Conservation (phyloP, 2,797 vertebrate genomes). For the Malacoctenus gilli region DNA sequence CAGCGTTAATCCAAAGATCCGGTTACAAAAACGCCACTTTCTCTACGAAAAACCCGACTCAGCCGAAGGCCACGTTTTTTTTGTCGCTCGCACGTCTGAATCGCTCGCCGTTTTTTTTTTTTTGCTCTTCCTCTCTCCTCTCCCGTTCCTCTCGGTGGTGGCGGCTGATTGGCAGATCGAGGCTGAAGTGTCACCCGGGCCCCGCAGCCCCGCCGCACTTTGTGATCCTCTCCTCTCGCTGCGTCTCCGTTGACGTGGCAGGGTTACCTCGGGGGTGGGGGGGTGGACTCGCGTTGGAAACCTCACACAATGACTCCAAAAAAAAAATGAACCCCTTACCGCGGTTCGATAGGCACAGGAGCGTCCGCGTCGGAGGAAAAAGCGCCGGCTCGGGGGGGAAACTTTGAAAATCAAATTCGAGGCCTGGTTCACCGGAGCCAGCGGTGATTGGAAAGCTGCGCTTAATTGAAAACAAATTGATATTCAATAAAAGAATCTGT, state of each 20-base stretch:
- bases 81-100: neutral
- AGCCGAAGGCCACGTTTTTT: conserved; percentile 49
- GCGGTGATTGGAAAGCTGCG: conserved; percentile 9
- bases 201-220: conserved; percentile 49
- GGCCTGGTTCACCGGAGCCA: conserved; percentile 12
- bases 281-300: conserved; percentile 40
- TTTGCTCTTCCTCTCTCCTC: neutral
- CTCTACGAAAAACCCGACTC: no score
- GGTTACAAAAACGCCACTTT: no score
- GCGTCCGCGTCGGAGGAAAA: conserved; percentile 22
- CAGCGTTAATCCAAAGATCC: conserved; percentile 22
- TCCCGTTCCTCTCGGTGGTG: conserved; percentile 46
- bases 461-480: conserved; percentile 39
- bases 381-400: conserved; percentile 14
- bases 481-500: conserved; percentile 42
- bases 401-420: conserved; percentile 42
- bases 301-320: conserved; percentile 47
- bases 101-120: conserved; percentile 17
- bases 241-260: conserved; percentile 61
- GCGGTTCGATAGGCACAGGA: conserved; percentile 44
- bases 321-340: conserved; percentile 46
- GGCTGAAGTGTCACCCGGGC: conserved; percentile 70
- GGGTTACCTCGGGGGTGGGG: conserved; percentile 54
- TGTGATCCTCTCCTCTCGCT: conserved; percentile 47
- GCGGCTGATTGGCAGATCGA: conserved; percentile 77